phyloP scores from a whole-genome alignment of 2,113 vertebrate genomes.

The Anarhynchus alexandrinus region DNA sequence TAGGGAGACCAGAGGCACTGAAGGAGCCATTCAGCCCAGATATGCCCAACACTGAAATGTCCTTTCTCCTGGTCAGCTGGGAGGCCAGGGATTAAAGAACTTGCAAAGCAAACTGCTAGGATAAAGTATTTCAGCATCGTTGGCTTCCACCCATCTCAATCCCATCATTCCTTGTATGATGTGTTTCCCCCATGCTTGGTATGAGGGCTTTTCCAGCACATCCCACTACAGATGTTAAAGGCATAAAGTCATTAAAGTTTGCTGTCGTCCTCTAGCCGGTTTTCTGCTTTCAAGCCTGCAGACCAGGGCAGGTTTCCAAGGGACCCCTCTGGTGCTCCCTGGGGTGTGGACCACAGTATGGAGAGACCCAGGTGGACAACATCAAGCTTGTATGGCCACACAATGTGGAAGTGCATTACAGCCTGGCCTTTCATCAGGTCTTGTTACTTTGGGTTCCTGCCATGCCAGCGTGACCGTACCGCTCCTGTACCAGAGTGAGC shows the following conservation, averaged over 20 bases:
- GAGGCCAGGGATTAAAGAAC: not conserved
- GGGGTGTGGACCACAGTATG: rapidly evolving
- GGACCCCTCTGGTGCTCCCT: not conserved
- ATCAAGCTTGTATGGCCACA: rapidly evolving
- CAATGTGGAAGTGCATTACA: not conserved
- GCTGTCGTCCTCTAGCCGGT: not conserved
- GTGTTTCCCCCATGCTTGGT: not conserved
- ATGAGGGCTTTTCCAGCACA: not conserved
- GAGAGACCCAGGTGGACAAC: not conserved
- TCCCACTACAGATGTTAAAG: not conserved
- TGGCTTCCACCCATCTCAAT: not conserved
- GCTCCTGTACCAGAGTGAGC: not conserved
- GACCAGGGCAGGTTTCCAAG: not conserved
- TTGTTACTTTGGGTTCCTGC: not conserved
- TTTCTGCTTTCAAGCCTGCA: not conserved
- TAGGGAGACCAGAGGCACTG: not conserved
- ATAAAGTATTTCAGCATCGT: not conserved
- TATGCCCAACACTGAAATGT: not conserved
- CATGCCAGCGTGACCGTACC: not conserved
- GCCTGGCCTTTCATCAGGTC: not conserved
- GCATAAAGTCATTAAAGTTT: not conserved
- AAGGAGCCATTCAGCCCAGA: not conserved
- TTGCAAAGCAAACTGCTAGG: not conserved
- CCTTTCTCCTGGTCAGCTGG: not conserved
- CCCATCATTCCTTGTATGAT: not conserved